Conservation (phyloP, 37 sponge, comb jelly and placozoan species). For the Petrosia ficiformis region DNA sequence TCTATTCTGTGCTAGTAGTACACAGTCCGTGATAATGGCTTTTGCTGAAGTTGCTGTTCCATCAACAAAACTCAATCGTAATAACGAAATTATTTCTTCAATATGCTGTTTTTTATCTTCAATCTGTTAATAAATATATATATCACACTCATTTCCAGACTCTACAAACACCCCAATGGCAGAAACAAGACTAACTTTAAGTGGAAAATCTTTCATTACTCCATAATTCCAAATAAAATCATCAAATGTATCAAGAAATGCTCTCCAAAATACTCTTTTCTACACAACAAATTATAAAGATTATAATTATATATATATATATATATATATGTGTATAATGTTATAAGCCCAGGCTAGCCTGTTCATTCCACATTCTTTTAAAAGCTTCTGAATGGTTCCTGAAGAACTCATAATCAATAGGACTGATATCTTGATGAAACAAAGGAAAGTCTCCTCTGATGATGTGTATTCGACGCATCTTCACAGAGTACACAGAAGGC, state of each 20-base stretch:
- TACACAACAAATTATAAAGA: constrained; percentile 1
- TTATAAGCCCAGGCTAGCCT: constrained; percentile 26
- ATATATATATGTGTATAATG: neutral
- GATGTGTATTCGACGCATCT: constrained; percentile 57
- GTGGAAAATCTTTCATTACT: constrained; percentile 57
- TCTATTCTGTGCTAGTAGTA: constrained; percentile 56
- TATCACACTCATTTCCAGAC: neutral
- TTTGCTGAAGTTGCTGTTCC: constrained; percentile 60
- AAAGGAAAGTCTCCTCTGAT: constrained; percentile 50
- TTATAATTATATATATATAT: neutral
- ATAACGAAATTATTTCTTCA: constrained; percentile 22
- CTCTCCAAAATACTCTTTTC: constrained; percentile 46
- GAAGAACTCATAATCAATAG: constrained; percentile 68
- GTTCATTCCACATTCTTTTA: constrained; percentile 77
- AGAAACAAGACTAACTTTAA: constrained; percentile 22
- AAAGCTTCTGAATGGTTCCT: constrained; percentile 60
- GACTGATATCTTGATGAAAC: constrained; percentile 56
- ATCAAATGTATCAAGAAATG: constrained; percentile 48
- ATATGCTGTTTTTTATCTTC: constrained; percentile 26
- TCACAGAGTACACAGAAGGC: too few relatives aligned
- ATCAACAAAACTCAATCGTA: constrained; percentile 45
- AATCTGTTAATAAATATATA: too few relatives aligned
- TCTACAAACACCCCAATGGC: neutral
- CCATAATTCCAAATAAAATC: constrained; percentile 63
- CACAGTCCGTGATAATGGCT: constrained; percentile 47